Evolutionary conservation across 2,888 invertebrate genomes (phyloP).

Genomic region (Lochmaea crataegi): DNA sequence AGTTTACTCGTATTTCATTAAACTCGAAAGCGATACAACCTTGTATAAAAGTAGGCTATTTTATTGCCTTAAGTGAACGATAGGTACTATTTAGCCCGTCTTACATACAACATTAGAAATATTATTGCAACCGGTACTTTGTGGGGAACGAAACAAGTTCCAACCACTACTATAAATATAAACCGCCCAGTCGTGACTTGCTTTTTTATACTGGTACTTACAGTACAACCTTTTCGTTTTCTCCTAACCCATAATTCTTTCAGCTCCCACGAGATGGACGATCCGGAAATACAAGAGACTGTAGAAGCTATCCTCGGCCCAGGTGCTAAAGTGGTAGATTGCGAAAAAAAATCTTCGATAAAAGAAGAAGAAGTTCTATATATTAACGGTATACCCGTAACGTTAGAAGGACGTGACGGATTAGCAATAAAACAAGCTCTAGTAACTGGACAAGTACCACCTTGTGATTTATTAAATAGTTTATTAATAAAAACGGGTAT

Average conservation of each 20-base stretch:
- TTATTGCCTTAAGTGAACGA: neutral
- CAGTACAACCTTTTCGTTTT: slow-evolving; percentile 7
- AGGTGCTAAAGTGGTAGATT: slow-evolving; percentile 77
- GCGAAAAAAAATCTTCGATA: slow-evolving; percentile 78
- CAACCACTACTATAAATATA: slow-evolving; percentile 19
- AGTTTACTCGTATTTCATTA: no score
- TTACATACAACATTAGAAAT: neutral
- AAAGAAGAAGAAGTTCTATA: slow-evolving; percentile 78
- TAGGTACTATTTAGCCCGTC: neutral
- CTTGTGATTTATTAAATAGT: slow-evolving; percentile 77
- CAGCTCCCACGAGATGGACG: slow-evolving; percentile 69
- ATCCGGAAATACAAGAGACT: slow-evolving; percentile 78
- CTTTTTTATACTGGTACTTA: slow-evolving; percentile 34
- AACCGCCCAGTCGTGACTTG: slow-evolving; percentile 39
- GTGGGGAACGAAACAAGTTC: slow-evolving; percentile 7
- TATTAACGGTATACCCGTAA: slow-evolving; percentile 78
- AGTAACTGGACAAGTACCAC: slow-evolving; percentile 76
- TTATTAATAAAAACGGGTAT: slow-evolving; percentile 75
- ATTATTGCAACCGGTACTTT: neutral
- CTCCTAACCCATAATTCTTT: slow-evolving; percentile 31
- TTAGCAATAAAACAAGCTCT: slow-evolving; percentile 76
- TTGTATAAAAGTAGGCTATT: neutral
- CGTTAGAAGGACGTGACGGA: slow-evolving; percentile 76
- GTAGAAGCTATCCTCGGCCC: slow-evolving; percentile 80
- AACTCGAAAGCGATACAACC: neutral